phyloP scores from a whole-genome alignment of 2,888 invertebrate species.

The Hermaeophaga mercurialis region DNA sequence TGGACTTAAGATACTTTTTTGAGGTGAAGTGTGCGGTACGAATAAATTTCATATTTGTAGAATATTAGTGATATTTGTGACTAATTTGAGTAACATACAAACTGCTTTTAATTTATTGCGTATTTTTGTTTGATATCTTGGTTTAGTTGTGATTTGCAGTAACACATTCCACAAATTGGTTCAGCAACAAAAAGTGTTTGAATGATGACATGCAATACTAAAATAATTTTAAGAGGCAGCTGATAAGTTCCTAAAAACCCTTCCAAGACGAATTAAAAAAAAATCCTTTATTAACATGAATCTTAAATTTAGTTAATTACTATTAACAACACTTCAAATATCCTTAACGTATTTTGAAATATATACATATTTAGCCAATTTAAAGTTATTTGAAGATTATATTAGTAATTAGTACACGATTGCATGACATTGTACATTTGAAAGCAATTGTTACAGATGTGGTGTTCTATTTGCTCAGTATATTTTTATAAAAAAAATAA shows the following conservation, averaged over 20 bases:
- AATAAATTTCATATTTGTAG: constrained; percentile 51
- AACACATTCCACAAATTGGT: constrained; percentile 34
- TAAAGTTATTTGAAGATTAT: too few relatives aligned
- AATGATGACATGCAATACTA: constrained; percentile 4
- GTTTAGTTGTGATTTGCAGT: constrained; percentile 16
- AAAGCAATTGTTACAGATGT: constrained; percentile 41
- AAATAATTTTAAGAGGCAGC: background rate
- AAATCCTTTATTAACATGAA: too few relatives aligned
- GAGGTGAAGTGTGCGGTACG: constrained; percentile 54
- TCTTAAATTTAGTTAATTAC: constrained; percentile 5
- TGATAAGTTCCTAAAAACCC: background rate
- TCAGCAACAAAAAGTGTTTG: constrained; percentile 29
- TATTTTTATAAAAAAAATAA: constrained; percentile 51
- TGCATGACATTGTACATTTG: constrained; percentile 1
- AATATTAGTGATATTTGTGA: constrained; percentile 57
- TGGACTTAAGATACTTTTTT: constrained; percentile 50
- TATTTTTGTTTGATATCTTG: constrained; percentile 36
- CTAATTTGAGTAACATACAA: constrained; percentile 53
- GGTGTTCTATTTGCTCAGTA: constrained; percentile 56
- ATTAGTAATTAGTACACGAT: too few relatives aligned
- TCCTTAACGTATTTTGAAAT: too few relatives aligned
- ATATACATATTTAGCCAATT: too few relatives aligned
- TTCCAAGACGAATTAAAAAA: too few relatives aligned
- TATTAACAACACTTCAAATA: too few relatives aligned
- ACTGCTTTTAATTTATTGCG: constrained; percentile 41